Conservation (phyloP, 2,113 vertebrate species). For the Pseudopipra pipra region DNA sequence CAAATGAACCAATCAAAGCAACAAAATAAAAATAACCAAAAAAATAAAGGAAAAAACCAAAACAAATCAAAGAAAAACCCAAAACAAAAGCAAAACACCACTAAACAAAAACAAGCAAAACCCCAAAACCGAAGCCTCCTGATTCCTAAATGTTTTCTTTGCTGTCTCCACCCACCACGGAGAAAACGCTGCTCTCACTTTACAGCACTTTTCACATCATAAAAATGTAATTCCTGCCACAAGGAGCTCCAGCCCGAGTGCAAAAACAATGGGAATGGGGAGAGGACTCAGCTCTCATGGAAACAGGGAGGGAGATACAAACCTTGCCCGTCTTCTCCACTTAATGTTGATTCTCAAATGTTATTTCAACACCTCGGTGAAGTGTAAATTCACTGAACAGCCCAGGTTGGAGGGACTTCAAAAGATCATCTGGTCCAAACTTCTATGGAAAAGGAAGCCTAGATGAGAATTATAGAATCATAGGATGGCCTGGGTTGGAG, state of each 20-base stretch:
- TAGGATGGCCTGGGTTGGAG: background rate
- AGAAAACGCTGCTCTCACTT: background rate
- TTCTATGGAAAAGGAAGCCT: background rate
- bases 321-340: background rate
- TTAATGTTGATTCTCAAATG: background rate
- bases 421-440: background rate
- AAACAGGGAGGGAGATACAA: background rate
- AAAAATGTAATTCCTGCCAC: background rate
- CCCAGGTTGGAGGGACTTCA: background rate
- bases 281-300: background rate
- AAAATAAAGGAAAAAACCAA: no score
- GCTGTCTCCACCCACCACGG: background rate
- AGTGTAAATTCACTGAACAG: background rate
- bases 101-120: no score
- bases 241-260: background rate
- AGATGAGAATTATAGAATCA: background rate
- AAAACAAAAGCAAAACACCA: no score
- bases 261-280: background rate
- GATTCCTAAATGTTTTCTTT: background rate
- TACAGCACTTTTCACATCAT: background rate
- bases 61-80: no score
- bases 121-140: no score
- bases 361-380: background rate
- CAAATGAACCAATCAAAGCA: no score
- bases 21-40: no score